Evolutionary conservation across 2,888 invertebrate genomes (phyloP).

Genomic region (Epirrhoe tristata): DNA sequence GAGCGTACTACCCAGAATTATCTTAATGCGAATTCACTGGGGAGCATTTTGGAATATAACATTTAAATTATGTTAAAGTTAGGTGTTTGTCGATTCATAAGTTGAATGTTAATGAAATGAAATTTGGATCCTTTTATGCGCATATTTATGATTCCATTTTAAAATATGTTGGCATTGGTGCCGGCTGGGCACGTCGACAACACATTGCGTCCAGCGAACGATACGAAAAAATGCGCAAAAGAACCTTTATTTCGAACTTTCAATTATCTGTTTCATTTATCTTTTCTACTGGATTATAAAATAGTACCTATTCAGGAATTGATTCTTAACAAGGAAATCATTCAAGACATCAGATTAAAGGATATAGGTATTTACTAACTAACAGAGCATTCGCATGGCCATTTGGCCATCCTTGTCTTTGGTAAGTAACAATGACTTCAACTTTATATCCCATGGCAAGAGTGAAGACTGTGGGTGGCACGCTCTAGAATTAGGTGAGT

Average conservation of each 20-base stretch:
- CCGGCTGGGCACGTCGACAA: constrained; percentile 49
- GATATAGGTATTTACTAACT: no score
- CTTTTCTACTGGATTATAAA: neutral
- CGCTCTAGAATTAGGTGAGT: no score
- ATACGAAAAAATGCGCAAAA: constrained; percentile 52
- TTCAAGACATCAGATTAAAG: no score
- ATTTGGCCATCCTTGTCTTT: no score
- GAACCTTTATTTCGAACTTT: constrained; percentile 12
- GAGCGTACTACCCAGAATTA: neutral
- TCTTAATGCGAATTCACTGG: constrained; percentile 3
- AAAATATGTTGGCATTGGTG: constrained; percentile 46
- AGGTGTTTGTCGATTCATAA: constrained; percentile 52
- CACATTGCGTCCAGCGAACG: constrained; percentile 59
- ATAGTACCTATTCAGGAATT: no score
- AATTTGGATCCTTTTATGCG: constrained; percentile 79
- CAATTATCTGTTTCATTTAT: neutral
- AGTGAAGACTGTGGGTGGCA: no score
- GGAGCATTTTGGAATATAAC: constrained; percentile 34
- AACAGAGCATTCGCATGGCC: no score
- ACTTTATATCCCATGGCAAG: no score
- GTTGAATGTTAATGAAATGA: constrained; percentile 66
- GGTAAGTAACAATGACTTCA: no score
- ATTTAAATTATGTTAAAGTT: constrained; percentile 56
- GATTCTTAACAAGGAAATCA: no score
- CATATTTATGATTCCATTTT: constrained; percentile 73